Percentiles rank a stretch among this genome's conserved stretches.
Evolutionary conservation across 37 sponge, comb jelly and placozoan species (phyloP).

Genomic region (Agelas oroides): DNA sequence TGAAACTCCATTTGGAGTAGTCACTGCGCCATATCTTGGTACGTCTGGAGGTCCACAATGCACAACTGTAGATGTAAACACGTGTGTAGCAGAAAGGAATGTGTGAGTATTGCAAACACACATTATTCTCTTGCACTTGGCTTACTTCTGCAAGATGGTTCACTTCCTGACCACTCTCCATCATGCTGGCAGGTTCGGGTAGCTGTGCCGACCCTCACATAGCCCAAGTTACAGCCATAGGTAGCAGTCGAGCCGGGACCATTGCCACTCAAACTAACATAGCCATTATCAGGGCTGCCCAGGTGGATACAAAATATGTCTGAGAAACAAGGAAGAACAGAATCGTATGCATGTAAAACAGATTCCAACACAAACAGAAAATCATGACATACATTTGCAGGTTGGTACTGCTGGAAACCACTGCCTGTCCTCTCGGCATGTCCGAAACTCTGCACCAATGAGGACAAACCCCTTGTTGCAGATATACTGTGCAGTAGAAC

Average conservation of each 20-base stretch:
- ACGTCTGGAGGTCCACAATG: conserved; percentile 6
- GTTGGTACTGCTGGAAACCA: conserved; percentile 49
- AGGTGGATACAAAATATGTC: conserved; percentile 5
- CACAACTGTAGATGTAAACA: no score
- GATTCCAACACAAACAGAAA: no score
- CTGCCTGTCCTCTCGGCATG: conserved; percentile 49
- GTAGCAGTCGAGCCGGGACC: conserved; percentile 35
- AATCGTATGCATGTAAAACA: background rate
- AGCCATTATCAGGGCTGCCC: conserved; percentile 35
- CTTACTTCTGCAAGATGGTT: conserved; percentile 38
- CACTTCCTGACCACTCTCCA: conserved; percentile 54
- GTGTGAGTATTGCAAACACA: no score
- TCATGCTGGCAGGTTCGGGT: conserved; percentile 41
- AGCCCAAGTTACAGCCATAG: conserved; percentile 65
- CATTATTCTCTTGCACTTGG: no score
- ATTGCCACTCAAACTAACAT: background rate
- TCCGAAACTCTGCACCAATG: conserved; percentile 11
- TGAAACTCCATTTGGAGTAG: background rate
- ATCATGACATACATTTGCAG: conserved; percentile 37
- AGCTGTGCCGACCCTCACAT: conserved; percentile 29
- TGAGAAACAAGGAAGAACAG: no score
- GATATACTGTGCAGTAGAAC: conserved; percentile 39
- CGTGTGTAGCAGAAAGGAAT: background rate
- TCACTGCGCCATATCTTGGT: conserved; percentile 21
- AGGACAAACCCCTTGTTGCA: conserved; percentile 51